Percentiles rank a stretch among this genome's conserved stretches.
Conservation (phyloP, 2,113 vertebrate genomes). For the Indicator indicator region DNA sequence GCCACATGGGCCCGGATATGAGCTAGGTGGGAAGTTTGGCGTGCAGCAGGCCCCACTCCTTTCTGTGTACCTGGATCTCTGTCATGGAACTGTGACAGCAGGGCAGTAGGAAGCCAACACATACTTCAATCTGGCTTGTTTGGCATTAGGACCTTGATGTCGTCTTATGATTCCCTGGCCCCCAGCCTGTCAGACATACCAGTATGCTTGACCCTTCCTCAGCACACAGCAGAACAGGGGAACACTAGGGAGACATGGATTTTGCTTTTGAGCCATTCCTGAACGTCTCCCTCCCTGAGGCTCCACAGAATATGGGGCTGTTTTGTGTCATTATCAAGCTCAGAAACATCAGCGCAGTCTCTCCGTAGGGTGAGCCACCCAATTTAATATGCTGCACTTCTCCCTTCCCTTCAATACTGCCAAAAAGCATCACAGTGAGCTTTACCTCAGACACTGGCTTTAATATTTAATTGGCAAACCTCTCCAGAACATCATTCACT, state of each 20-base stretch:
- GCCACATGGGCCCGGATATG: too few relatives aligned
- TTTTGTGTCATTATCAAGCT: not conserved
- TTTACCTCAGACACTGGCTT: not conserved
- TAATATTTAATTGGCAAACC: slow-evolving; percentile 11
- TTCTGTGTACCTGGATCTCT: not conserved
- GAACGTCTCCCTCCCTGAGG: not conserved
- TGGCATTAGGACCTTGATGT: not conserved
- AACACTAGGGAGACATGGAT: not conserved
- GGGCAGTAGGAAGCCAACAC: not conserved
- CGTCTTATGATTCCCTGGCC: not conserved
- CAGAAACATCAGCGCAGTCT: not conserved
- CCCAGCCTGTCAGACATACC: not conserved
- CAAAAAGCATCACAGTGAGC: not conserved
- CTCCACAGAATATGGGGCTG: not conserved
- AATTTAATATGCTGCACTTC: not conserved
- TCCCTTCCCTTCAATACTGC: not conserved
- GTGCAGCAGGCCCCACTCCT: not conserved
- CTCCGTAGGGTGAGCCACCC: not conserved
- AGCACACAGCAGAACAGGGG: not conserved
- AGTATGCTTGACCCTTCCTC: not conserved
- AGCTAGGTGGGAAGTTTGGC: too few relatives aligned
- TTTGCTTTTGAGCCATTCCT: not conserved
- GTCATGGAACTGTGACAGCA: too few relatives aligned
- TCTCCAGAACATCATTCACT: slow-evolving; percentile 3
- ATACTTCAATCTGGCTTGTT: not conserved